Conservation (phyloP, 1,140 invertebrate genomes). For the Parapsyche elsis region DNA sequence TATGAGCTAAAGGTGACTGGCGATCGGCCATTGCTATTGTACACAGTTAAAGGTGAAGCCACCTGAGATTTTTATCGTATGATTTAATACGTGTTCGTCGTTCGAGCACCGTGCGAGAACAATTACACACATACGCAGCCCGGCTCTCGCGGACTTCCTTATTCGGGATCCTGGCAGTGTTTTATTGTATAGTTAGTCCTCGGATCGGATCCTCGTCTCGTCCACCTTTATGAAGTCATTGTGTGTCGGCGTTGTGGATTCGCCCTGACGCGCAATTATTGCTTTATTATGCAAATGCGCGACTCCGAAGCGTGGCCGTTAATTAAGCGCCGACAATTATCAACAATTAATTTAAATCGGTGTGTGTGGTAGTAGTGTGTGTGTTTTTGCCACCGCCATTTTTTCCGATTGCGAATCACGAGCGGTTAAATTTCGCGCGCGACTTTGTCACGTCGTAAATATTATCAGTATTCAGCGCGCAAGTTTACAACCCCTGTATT, state of each 20-base stretch:
- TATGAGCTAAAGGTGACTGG: not conserved
- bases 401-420: not conserved
- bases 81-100: constrained; percentile 3
- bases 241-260: constrained; percentile 15
- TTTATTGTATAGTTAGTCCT: not conserved
- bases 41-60: not conserved
- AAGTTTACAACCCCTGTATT: too few relatives aligned
- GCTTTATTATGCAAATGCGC: constrained; percentile 32
- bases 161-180: not conserved
- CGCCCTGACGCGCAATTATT: constrained; percentile 25
- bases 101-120: not conserved
- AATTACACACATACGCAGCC: not conserved
- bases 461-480: not conserved
- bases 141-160: not conserved
- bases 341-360: constrained; percentile 37
- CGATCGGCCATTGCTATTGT: not conserved
- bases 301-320: constrained; percentile 17
- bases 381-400: not conserved
- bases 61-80: not conserved
- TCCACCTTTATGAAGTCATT: constrained; percentile 25
- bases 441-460: not conserved
- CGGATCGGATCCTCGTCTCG: not conserved
- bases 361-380: not conserved
- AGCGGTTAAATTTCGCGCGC: not conserved
- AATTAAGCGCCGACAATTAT: constrained; percentile 33